These are phyloP conservation scores for Thysanoteuthis rhombus DNA, from an alignment of 2,888 invertebrate genomes.

Conservation along the genomic window DNA sequence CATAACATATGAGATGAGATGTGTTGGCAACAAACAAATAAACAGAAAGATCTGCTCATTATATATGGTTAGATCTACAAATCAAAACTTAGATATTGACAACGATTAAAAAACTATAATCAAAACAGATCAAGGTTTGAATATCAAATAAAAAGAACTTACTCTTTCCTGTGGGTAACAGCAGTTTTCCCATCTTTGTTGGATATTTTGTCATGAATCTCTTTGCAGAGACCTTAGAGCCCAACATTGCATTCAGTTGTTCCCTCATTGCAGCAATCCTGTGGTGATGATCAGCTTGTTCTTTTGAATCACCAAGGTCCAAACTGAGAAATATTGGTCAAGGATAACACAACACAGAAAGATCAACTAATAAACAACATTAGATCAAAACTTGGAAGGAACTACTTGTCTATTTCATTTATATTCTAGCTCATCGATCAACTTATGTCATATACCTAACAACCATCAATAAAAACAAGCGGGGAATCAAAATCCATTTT, in stretches of 20 bases:
- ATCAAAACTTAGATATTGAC: not conserved
- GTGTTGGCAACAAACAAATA: too few relatives aligned
- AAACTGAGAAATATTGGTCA: constrained; percentile 41
- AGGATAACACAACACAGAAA: constrained; percentile 33
- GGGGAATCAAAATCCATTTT: too few relatives aligned
- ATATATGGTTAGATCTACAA: too few relatives aligned
- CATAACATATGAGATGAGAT: too few relatives aligned
- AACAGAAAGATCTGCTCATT: too few relatives aligned
- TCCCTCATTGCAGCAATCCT: constrained; percentile 49
- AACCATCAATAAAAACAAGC: too few relatives aligned
- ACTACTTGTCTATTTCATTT: too few relatives aligned
- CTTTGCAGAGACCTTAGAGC: constrained; percentile 42
- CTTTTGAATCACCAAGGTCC: constrained; percentile 50
- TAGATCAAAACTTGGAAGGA: too few relatives aligned
- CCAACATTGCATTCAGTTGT: constrained; percentile 49
- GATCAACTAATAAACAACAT: too few relatives aligned
- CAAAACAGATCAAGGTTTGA: not conserved
- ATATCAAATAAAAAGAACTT: constrained; percentile 28
- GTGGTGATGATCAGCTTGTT: constrained; percentile 47
- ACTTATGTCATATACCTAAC: too few relatives aligned
- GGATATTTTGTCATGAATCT: constrained; percentile 59
- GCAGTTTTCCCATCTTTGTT: constrained; percentile 59
- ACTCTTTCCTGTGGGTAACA: constrained; percentile 43
- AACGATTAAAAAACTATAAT: not conserved
- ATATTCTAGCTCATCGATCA: too few relatives aligned